These are phyloP conservation scores for Drosophila birchii DNA, from an alignment of 2,888 invertebrate species.

Conservation along the genomic window DNA sequence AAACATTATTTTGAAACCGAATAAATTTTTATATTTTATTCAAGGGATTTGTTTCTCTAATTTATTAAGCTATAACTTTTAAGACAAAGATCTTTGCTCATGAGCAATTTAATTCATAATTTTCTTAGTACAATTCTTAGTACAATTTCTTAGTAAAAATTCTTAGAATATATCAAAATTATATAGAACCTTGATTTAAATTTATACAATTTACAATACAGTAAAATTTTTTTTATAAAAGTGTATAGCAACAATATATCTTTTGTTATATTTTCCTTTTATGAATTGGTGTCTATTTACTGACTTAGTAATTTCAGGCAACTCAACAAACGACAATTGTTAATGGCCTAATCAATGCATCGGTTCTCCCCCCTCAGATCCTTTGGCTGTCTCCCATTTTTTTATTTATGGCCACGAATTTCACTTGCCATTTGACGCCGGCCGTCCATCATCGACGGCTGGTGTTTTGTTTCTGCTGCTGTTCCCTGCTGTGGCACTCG, in stretches of 20 bases:
- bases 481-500: conserved; percentile 49
- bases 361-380: neutral
- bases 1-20: neutral
- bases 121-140: no score
- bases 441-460: conserved; percentile 34
- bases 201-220: no score
- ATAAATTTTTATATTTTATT: no score
- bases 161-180: no score
- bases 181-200: no score
- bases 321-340: conserved; percentile 14
- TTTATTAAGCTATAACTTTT: no score
- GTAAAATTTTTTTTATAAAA: no score
- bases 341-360: conserved; percentile 46
- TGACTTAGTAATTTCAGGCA: neutral
- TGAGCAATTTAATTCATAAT: no score
- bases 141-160: no score
- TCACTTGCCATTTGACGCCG: conserved; percentile 56
- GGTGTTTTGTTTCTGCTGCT: conserved; percentile 46
- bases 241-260: neutral
- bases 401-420: conserved; percentile 63
- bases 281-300: neutral
- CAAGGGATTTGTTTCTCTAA: no score
- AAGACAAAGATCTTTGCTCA: no score
- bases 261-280: neutral
- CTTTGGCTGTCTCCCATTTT: conserved; percentile 24